phyloP scores from a whole-genome alignment of 2,888 invertebrate genomes.

The Phortica okadai region DNA sequence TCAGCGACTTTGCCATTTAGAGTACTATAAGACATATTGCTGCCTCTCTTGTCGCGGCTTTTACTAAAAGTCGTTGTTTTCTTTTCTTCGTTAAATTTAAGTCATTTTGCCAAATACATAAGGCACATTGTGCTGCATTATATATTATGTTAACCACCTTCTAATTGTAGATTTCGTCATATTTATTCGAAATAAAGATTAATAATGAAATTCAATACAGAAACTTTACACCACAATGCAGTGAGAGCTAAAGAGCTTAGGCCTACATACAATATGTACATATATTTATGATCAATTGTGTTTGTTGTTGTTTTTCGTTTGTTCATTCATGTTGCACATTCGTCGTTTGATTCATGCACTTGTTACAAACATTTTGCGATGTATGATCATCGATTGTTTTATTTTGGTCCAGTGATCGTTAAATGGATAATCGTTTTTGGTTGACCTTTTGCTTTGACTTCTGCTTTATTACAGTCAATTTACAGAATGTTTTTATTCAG shows the following conservation, averaged over 20 bases:
- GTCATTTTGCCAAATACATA: constrained; percentile 24
- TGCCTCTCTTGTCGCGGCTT: constrained; percentile 81
- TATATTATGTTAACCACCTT: not conserved
- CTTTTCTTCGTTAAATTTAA: not conserved
- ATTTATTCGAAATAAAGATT: constrained; percentile 27
- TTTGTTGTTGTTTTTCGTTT: constrained; percentile 23
- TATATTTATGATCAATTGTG: not conserved
- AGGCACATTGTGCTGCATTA: not conserved
- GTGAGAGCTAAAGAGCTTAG: too few species aligned
- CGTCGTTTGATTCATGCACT: constrained; percentile 27
- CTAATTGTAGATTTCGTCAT: constrained; percentile 11
- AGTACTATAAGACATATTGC: constrained; percentile 89
- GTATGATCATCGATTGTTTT: constrained; percentile 11
- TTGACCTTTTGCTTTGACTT: constrained; percentile 59
- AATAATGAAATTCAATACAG: not conserved
- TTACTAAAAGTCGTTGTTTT: constrained; percentile 32
- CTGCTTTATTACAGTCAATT: constrained; percentile 50
- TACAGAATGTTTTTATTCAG: not conserved
- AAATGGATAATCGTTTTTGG: constrained; percentile 62
- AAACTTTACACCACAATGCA: not conserved
- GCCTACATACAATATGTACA: not conserved
- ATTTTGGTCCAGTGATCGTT: constrained; percentile 49
- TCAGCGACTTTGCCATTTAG: constrained; percentile 88
- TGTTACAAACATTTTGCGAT: not conserved
- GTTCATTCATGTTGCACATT: constrained; percentile 30